Conservation (phyloP, 1,140 invertebrate species). For the Vanessa atalanta region DNA sequence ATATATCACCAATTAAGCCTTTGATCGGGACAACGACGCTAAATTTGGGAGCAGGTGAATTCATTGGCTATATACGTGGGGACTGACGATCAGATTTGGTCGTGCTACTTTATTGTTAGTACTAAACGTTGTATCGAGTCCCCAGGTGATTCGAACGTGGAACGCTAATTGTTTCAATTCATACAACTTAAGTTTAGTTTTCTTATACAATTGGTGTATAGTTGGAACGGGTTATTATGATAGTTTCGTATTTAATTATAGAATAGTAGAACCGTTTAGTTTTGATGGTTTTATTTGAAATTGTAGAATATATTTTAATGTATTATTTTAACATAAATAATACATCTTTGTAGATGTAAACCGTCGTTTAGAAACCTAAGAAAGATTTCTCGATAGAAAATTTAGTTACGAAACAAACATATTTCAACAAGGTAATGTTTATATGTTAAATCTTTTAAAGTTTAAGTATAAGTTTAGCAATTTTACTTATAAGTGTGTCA, state of each 20-base stretch:
- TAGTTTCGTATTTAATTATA: conserved; percentile 5
- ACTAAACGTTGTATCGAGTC: conserved; percentile 48
- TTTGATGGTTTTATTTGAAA: background rate
- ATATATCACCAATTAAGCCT: conserved; percentile 76
- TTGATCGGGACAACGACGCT: conserved; percentile 62
- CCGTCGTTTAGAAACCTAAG: background rate
- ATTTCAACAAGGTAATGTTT: background rate
- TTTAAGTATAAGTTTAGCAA: conserved; percentile 34
- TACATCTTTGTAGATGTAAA: background rate
- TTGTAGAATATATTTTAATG: background rate
- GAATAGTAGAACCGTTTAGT: conserved; percentile 20
- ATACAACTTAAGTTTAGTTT: conserved; percentile 42
- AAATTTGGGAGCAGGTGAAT: conserved; percentile 50
- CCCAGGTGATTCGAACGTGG: conserved; percentile 49
- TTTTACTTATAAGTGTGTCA: conserved; percentile 26
- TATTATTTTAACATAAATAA: background rate
- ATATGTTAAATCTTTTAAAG: conserved; percentile 34
- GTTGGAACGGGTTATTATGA: conserved; percentile 18
- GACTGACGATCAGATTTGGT: conserved; percentile 44
- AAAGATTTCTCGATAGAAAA: conserved; percentile 3
- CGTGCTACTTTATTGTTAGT: conserved; percentile 45
- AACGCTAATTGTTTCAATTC: conserved; percentile 52
- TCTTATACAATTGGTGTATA: conserved; percentile 27
- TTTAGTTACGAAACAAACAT: background rate
- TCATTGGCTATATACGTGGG: conserved; percentile 34